A percentile compares a stretch with the other conserved stretches of the same genome.
Conservation (phyloP, 2,113 vertebrate species). For the Xiphophorus hellerii region DNA sequence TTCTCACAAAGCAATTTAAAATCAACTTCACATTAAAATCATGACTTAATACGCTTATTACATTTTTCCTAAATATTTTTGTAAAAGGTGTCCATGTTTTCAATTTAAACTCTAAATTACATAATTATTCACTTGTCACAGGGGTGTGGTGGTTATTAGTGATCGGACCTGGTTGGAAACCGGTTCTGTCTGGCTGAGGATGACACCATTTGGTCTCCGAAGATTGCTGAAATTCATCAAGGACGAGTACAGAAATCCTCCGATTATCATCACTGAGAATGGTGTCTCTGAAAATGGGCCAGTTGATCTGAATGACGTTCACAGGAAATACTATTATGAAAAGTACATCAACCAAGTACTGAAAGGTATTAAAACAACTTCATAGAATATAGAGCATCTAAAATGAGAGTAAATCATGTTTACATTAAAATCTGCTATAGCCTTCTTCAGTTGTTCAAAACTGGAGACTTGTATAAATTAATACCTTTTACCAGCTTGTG, state of each 20-base stretch:
- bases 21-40: not conserved
- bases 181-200: slow-evolving; percentile 90
- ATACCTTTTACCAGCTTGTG: not conserved
- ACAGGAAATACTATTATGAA: slow-evolving; percentile 84
- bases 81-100: not conserved
- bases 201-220: slow-evolving; percentile 91
- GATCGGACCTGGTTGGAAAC: slow-evolving; percentile 89
- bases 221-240: slow-evolving; percentile 91
- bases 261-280: slow-evolving; percentile 91
- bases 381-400: not conserved
- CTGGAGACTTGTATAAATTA: too few species aligned
- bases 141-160: slow-evolving; percentile 83
- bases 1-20: not conserved
- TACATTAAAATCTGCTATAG: not conserved
- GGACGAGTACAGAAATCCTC: slow-evolving; percentile 89
- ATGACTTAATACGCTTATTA: accelerated
- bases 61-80: not conserved
- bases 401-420: not conserved
- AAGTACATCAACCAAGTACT: slow-evolving; percentile 90
- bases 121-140: slow-evolving; percentile 44
- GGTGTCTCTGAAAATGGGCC: slow-evolving; percentile 87
- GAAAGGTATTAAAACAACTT: slow-evolving; percentile 83
- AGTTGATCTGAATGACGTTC: slow-evolving; percentile 81
- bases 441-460: not conserved
- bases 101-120: not conserved